Conservation (phyloP, 2,888 invertebrate genomes). For the Serrognathus titanus region DNA sequence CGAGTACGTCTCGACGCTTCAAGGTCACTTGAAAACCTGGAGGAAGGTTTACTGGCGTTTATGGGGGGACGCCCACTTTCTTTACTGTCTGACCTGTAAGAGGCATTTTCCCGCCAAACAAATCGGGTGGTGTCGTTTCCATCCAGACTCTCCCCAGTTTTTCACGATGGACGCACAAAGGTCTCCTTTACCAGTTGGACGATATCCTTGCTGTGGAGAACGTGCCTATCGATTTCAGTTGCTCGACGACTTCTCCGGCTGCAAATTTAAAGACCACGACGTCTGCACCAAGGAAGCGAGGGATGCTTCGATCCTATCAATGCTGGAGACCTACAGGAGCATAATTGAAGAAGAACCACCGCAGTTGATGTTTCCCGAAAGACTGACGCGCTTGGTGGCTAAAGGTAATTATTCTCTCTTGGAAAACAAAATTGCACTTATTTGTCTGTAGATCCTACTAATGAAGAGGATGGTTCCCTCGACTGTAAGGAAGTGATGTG, state of each 20-base stretch:
- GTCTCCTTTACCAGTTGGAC: slow-evolving; percentile 67
- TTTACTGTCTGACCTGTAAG: slow-evolving; percentile 77
- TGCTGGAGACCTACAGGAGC: slow-evolving; percentile 57
- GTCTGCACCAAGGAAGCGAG: slow-evolving; percentile 62
- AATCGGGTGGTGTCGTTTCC: slow-evolving; percentile 79
- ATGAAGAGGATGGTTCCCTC: slow-evolving; percentile 54
- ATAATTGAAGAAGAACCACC: slow-evolving; percentile 64
- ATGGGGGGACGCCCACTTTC: slow-evolving; percentile 88
- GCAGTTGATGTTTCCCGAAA: slow-evolving; percentile 65
- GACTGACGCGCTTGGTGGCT: slow-evolving; percentile 63
- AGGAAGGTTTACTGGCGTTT: slow-evolving; percentile 82
- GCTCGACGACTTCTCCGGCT: slow-evolving; percentile 61
- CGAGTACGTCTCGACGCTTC: slow-evolving; percentile 20
- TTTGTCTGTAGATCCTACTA: slow-evolving; percentile 17
- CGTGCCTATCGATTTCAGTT: slow-evolving; percentile 78
- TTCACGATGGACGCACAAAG: slow-evolving; percentile 64
- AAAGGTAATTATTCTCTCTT: slow-evolving; percentile 48
- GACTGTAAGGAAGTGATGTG: slow-evolving; percentile 66
- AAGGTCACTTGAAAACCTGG: slow-evolving; percentile 69
- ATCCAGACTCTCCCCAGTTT: slow-evolving; percentile 75
- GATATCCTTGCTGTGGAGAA: slow-evolving; percentile 84
- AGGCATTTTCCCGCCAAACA: slow-evolving; percentile 71
- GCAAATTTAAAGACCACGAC: slow-evolving; percentile 70
- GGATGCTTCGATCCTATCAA: slow-evolving; percentile 63
- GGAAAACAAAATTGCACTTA: not conserved